A percentile compares a stretch with the other conserved stretches of the same genome.
These are phyloP conservation scores for Montipora capricornis DNA, from an alignment of 64 coral and sea anemone genomes.

Conservation along the genomic window DNA sequence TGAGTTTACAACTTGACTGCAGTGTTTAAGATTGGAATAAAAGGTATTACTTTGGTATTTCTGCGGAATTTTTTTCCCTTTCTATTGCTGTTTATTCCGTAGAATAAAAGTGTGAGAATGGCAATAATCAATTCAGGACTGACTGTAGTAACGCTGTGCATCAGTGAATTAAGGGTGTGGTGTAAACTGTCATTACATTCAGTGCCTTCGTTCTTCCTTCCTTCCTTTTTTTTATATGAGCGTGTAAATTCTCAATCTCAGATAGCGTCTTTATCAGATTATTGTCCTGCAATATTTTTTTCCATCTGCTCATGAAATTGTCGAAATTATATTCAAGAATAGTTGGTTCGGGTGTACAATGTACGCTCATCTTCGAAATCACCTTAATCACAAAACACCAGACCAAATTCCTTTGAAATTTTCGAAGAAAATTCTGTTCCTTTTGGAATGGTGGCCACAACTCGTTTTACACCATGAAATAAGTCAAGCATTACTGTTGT, in stretches of 20 bases:
- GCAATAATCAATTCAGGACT: slow-evolving; percentile 21
- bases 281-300: not conserved
- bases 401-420: slow-evolving; percentile 49
- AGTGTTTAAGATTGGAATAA: no score
- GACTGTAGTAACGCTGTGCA: not conserved
- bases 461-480: slow-evolving; percentile 61
- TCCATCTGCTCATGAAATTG: slow-evolving; percentile 31
- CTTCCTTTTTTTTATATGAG: not conserved
- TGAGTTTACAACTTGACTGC: no score
- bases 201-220: not conserved
- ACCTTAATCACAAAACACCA: slow-evolving; percentile 43
- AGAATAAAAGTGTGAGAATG: not conserved
- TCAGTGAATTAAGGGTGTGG: not conserved
- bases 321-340: slow-evolving; percentile 51
- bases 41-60: slow-evolving; percentile 13
- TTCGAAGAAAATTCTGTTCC: not conserved
- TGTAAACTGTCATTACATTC: not conserved
- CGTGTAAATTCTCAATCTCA: not conserved
- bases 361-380: slow-evolving; percentile 8
- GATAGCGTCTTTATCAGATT: not conserved
- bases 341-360: slow-evolving; percentile 16
- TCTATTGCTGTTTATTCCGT: slow-evolving; percentile 1
- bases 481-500: slow-evolving; percentile 22
- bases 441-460: slow-evolving; percentile 29
- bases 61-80: not conserved